Evolutionary conservation across 2,113 vertebrate species (phyloP).

Genomic region (Hippoglossus stenolepis): DNA sequence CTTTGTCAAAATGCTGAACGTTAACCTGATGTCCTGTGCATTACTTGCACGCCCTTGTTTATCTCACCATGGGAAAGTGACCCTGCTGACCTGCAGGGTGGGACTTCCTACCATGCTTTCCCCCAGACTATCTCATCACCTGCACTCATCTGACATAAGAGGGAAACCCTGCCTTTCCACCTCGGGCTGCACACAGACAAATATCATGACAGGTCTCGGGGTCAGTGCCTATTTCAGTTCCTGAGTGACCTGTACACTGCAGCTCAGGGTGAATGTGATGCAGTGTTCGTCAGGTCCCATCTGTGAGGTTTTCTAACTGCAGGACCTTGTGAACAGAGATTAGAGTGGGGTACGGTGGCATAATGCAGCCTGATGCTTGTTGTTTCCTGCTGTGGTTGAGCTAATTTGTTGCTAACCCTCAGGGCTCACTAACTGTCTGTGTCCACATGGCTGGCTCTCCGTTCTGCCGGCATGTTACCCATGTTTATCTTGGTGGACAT

Average conservation of each 20-base stretch:
- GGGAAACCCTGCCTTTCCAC: constrained; percentile 74
- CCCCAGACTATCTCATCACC: constrained; percentile 29
- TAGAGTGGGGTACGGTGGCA: constrained; percentile 1
- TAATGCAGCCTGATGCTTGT: constrained; percentile 31
- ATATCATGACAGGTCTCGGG: constrained; percentile 47
- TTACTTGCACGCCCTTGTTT: constrained; percentile 29
- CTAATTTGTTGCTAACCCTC: constrained; percentile 19
- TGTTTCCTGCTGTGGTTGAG: constrained; percentile 56
- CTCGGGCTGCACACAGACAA: constrained; percentile 43
- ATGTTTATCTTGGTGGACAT: constrained; percentile 16
- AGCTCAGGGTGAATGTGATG: constrained; percentile 31
- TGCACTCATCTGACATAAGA: constrained; percentile 27
- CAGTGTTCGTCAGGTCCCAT: constrained; percentile 1
- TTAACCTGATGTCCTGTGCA: background rate
- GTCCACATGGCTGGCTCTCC: background rate
- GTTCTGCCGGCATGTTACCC: background rate
- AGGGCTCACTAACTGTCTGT: constrained; percentile 7
- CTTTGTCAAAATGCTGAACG: background rate
- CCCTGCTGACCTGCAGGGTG: constrained; percentile 43
- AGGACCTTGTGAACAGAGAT: constrained; percentile 32
- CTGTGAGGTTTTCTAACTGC: background rate
- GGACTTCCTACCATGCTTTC: constrained; percentile 59
- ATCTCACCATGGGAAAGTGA: constrained; percentile 60
- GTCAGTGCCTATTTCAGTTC: constrained; percentile 49
- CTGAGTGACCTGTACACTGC: constrained; percentile 36